A percentile compares a stretch with the other conserved stretches of the same genome.
phyloP scores from a whole-genome alignment of 2,888 invertebrate species.

The Ornithoptera alexandrae region DNA sequence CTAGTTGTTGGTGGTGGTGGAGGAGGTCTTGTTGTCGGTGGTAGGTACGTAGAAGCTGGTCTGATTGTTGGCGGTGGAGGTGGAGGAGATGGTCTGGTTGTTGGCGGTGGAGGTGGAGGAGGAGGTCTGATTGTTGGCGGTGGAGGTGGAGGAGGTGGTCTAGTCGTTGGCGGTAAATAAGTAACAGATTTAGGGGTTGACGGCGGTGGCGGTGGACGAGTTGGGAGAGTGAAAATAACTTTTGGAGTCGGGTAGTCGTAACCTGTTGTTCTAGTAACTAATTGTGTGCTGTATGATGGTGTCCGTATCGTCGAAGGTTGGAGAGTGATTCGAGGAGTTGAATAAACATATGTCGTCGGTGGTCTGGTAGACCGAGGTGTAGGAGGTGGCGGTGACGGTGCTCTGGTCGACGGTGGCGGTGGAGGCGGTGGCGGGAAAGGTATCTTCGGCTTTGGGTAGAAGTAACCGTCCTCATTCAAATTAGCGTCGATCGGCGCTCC shows the following conservation, averaged over 20 bases:
- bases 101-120: constrained; percentile 23
- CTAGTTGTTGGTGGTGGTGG: constrained; percentile 34
- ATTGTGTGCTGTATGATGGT: constrained; percentile 33
- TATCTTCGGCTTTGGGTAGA: constrained; percentile 68
- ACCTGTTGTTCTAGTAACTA: constrained; percentile 33
- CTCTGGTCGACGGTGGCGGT: constrained; percentile 30
- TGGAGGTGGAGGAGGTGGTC: constrained; percentile 17
- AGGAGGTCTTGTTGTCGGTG: constrained; percentile 2
- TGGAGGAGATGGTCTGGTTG: constrained; percentile 15
- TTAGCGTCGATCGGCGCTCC: constrained; percentile 62
- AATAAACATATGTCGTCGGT: constrained; percentile 22
- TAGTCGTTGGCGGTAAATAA: constrained; percentile 14
- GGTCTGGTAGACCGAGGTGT: constrained; percentile 25
- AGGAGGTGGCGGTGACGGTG: constrained; percentile 43
- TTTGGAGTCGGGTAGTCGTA: constrained; percentile 39
- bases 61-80: constrained; percentile 30
- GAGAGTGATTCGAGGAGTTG: constrained; percentile 24
- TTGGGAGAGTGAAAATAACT: constrained; percentile 33
- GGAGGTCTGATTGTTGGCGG: constrained; percentile 23
- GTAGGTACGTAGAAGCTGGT: constrained; percentile 29
- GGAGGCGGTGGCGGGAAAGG: constrained; percentile 63
- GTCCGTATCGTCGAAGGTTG: constrained; percentile 29
- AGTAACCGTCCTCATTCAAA: constrained; percentile 71
- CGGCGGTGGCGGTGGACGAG: constrained; percentile 20
- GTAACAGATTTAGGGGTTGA: constrained; percentile 26